Conservation (phyloP, 2,888 invertebrate species). For the Coleophora flavipennella region DNA sequence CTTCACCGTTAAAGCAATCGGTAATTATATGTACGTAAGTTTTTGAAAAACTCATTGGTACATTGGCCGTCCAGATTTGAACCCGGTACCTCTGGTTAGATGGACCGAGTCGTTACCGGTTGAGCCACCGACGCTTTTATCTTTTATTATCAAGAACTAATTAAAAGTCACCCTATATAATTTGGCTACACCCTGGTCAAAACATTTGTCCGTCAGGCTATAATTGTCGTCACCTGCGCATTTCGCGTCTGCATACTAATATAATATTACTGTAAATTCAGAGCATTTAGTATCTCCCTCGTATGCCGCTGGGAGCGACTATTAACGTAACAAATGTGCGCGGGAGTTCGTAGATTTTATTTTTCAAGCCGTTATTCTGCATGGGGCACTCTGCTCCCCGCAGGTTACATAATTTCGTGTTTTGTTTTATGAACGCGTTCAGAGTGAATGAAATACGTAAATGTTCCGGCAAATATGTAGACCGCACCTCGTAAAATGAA, state of each 20-base stretch:
- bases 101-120: too few species aligned
- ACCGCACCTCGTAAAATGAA: constrained; percentile 19
- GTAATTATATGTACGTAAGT: too few species aligned
- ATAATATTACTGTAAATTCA: constrained; percentile 23
- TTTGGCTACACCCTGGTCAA: too few species aligned
- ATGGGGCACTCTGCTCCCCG: constrained; percentile 10
- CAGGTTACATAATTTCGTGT: constrained; percentile 17
- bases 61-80: too few species aligned
- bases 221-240: constrained; percentile 25
- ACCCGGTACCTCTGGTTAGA: too few species aligned
- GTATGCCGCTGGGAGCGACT: constrained; percentile 13
- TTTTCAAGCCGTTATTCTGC: constrained; percentile 26
- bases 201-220: constrained; percentile 6
- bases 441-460: constrained; percentile 23
- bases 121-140: too few species aligned
- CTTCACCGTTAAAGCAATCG: too few species aligned
- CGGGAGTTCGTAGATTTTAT: constrained; percentile 21
- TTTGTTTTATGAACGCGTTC: constrained; percentile 27
- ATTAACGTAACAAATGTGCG: constrained; percentile 28
- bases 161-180: too few species aligned
- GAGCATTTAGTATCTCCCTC: constrained; percentile 13
- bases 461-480: constrained; percentile 16
- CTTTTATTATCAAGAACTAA: too few species aligned
- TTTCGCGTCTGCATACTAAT: constrained; percentile 26
- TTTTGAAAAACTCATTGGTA: too few species aligned